Percentiles rank a stretch among this genome's conserved stretches.
Evolutionary conservation across 2,888 invertebrate species (phyloP).

Genomic region (Caenorhabditis macrosperma): DNA sequence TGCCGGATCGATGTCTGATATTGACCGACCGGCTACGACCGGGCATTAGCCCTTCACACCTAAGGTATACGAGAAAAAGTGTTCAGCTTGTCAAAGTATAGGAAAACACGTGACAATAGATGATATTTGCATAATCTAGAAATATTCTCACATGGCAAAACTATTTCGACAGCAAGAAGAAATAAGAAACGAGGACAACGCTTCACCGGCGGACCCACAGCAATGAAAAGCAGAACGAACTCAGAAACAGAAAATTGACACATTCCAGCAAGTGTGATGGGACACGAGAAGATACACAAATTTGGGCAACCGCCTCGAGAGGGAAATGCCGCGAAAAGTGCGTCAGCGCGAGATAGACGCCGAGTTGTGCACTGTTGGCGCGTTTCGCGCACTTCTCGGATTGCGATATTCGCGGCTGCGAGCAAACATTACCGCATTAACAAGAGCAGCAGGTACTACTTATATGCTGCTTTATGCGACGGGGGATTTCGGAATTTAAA

Average conservation of each 20-base stretch:
- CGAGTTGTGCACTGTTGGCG: neutral
- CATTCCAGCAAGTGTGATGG: neutral
- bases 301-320: neutral
- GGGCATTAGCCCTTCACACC: neutral
- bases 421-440: no score
- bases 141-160: no score
- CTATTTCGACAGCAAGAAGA: no score
- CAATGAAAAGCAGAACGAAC: neutral
- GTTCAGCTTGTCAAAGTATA: no score
- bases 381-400: conserved; percentile 1
- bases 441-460: no score
- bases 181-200: no score
- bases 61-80: neutral
- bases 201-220: no score
- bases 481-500: no score
- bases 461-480: no score
- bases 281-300: neutral
- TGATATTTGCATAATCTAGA: no score
- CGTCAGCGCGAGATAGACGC: conserved; percentile 7
- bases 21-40: neutral
- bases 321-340: neutral
- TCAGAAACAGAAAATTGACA: neutral
- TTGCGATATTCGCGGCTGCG: no score
- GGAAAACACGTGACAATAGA: no score
- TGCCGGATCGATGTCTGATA: conserved; percentile 12